phyloP scores from a whole-genome alignment of 2,888 invertebrate genomes.

The Monochamus alternatus region DNA sequence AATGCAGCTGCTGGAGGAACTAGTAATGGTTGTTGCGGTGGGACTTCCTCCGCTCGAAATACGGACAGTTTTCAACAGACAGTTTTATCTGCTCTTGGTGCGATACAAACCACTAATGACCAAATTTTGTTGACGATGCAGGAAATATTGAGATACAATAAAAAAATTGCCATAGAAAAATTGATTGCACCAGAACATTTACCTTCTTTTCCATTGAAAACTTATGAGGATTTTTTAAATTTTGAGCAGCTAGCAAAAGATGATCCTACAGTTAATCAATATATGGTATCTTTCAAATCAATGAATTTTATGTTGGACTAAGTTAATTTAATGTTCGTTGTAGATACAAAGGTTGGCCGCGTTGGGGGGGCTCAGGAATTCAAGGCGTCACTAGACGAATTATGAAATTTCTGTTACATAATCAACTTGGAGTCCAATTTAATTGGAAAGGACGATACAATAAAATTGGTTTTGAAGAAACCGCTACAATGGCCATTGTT shows the following conservation, averaged over 20 bases:
- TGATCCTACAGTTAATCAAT: slow-evolving; percentile 8
- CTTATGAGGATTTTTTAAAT: slow-evolving; percentile 3
- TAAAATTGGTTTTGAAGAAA: slow-evolving; percentile 26
- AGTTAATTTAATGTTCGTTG: not conserved
- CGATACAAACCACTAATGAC: not conserved
- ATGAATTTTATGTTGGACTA: not conserved
- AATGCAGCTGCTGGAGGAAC: too few relatives aligned
- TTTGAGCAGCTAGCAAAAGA: not conserved
- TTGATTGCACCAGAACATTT: slow-evolving; percentile 11
- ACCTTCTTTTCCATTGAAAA: not conserved
- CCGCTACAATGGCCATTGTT: slow-evolving; percentile 14
- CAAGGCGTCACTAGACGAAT: slow-evolving; percentile 18
- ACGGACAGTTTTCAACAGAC: not conserved
- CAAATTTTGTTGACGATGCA: slow-evolving; percentile 12
- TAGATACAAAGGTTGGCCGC: slow-evolving; percentile 25
- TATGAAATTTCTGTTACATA: slow-evolving; percentile 21
- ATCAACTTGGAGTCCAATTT: slow-evolving; percentile 7
- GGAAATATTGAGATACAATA: slow-evolving; percentile 6
- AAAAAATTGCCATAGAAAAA: slow-evolving; percentile 4
- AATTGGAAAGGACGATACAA: slow-evolving; percentile 28
- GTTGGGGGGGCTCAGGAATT: slow-evolving; percentile 19
- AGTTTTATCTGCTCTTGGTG: not conserved
- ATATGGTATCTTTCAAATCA: not conserved
- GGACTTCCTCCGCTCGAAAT: too few relatives aligned
- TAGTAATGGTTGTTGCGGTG: too few relatives aligned